Evolutionary conservation across 2,797 vertebrate genomes (phyloP), one percentile per base, ranked within the genome.

Genomic region (Macrochelys suwanniensis): DNA sequence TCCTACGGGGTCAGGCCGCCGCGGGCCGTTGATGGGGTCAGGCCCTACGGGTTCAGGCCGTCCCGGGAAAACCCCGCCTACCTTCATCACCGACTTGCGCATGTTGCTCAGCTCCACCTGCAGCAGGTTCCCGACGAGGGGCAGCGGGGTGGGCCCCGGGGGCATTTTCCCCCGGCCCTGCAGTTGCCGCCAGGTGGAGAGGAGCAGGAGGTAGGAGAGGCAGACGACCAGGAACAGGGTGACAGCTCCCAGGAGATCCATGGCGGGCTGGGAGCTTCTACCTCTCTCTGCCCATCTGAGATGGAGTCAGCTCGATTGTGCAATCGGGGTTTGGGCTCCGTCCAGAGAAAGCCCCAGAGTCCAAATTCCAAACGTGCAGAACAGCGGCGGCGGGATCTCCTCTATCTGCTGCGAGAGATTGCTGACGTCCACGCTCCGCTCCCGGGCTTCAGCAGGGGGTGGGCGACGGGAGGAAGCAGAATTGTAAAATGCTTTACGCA

Each of bases 111-210:
- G 31, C 47, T 93, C 61, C 45, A 77, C 56, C 59, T 87, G 80
- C 47, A 91, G 74, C n/a, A 95, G 50, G 80, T 95, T 95, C 6
- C 94, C 94, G 7, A 95, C 26, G 15, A 95, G 10, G 49, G 94
- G 94, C 25, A 95, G 84, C 1, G 87, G 89, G 2, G 5, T 42
- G 8, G 87, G 94, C 4, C 94, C 94, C 0, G 92, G 94, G 6
- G 92, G 92, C 74, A 95, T 54, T 47, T 49, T 31, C 47, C 45
- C 49, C 21, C 33, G 37, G 17, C 50, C 37, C 23, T 31, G 87
- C 71, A 84, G 56, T n/a, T 78, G 89, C 47, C 11, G 13, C 89
- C 89, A 91, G 5, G 79, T 28, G 10, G 79, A 86, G 59, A 84
- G 80, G 78, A 31, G 37, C 21, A 61, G 19, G 25, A 93, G 51